A percentile compares a stretch with the other conserved stretches of the same genome.
phyloP scores from a whole-genome alignment of 2,113 vertebrate species.

The Abramis brama region DNA sequence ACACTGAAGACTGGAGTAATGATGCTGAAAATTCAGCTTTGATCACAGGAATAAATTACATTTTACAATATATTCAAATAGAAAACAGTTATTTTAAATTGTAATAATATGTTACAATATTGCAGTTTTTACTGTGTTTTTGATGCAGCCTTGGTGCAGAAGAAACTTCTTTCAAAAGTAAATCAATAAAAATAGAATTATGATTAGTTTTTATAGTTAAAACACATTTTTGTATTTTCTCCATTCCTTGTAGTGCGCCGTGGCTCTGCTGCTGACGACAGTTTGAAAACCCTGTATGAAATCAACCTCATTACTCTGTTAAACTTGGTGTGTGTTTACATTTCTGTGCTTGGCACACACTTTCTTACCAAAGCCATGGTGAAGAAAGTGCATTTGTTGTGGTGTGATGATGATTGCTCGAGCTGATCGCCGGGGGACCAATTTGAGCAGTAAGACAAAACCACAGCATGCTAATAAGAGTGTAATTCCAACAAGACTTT shows the following conservation, averaged over 20 bases:
- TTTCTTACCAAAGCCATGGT: not conserved
- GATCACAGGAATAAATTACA: not conserved
- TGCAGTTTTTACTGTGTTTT: not conserved
- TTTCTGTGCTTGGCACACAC: not conserved
- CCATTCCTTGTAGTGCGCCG: not conserved
- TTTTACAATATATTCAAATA: not conserved
- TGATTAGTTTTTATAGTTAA: not conserved
- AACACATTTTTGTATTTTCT: not conserved
- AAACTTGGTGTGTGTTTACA: not conserved
- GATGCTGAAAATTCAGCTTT: not conserved
- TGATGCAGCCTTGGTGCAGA: not conserved
- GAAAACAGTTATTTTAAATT: not conserved
- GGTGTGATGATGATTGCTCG: conserved; percentile 11
- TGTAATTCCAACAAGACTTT: not conserved
- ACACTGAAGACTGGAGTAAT: not conserved
- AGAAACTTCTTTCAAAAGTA: not conserved
- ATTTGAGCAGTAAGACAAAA: conserved; percentile 21
- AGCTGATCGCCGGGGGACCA: conserved; percentile 3
- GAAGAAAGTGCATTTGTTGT: not conserved
- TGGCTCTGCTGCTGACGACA: not conserved
- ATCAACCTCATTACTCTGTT: not conserved
- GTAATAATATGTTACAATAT: not conserved
- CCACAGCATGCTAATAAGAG: conserved; percentile 26
- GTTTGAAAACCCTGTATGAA: not conserved
- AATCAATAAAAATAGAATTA: not conserved